These are phyloP conservation scores for human (Homo sapiens) DNA, from an alignment of 2,113 vertebrate genomes.

Conservation along the genomic window DNA sequence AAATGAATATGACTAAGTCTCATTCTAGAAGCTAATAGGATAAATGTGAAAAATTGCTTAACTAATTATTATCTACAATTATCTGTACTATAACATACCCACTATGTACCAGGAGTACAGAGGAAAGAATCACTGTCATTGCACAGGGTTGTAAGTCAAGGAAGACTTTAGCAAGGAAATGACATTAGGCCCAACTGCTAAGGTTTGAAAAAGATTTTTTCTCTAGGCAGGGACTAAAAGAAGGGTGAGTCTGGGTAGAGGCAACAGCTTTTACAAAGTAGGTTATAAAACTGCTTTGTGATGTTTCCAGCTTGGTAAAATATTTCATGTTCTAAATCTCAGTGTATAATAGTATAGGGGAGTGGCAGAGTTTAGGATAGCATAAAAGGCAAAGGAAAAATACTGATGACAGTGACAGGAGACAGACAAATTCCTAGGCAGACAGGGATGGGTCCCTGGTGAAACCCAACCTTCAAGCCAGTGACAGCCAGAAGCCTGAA, in stretches of 20 bases:
- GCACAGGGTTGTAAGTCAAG: not conserved
- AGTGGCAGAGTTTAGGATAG: not conserved
- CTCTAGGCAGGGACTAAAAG: not conserved
- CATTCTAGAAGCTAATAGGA: not conserved
- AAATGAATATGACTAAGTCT: not conserved
- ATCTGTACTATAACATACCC: not conserved
- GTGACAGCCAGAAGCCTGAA: too few species aligned
- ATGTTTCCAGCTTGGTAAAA: not conserved
- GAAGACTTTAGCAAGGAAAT: not conserved
- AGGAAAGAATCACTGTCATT: not conserved
- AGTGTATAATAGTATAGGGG: not conserved
- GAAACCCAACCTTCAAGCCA: too few species aligned
- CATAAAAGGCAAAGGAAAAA: not conserved
- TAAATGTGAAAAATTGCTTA: not conserved
- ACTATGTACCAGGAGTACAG: not conserved
- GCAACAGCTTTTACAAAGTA: not conserved
- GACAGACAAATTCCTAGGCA: too few species aligned
- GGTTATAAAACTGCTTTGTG: not conserved
- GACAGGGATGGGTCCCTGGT: too few species aligned
- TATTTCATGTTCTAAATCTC: not conserved
- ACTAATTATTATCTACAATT: not conserved
- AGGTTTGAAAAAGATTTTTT: not conserved
- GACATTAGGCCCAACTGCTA: not conserved
- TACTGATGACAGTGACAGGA: not conserved
- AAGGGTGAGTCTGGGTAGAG: not conserved